phyloP scores from a whole-genome alignment of 1,140 invertebrate genomes.

The Popillia japonica region DNA sequence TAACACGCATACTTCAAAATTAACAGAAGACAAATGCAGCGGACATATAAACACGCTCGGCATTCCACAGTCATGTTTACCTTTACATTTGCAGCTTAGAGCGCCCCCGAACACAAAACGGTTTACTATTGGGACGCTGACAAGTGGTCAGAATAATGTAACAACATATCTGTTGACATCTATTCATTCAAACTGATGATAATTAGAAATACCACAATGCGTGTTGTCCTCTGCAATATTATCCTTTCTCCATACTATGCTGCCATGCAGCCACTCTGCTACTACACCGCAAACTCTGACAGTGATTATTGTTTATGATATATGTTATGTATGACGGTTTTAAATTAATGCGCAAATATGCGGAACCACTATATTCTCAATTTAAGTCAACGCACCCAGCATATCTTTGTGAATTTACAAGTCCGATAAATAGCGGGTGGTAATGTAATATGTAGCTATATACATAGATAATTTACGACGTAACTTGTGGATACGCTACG shows the following conservation, averaged over 20 bases:
- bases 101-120: slow-evolving; percentile 29
- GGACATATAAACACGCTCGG: slow-evolving; percentile 4
- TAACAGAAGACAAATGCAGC: slow-evolving; percentile 31
- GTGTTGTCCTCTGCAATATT: slow-evolving; percentile 36
- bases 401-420: slow-evolving; percentile 7
- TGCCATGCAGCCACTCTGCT: not conserved
- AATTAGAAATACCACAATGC: slow-evolving; percentile 43
- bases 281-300: slow-evolving; percentile 1
- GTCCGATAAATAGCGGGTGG: not conserved
- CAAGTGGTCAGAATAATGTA: slow-evolving; percentile 42
- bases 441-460: not conserved
- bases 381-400: not conserved
- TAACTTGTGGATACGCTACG: no score
- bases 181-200: slow-evolving; percentile 43
- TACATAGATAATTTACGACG: no score
- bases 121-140: slow-evolving; percentile 39
- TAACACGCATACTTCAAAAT: slow-evolving; percentile 1
- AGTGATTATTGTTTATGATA: slow-evolving; percentile 37
- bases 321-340: slow-evolving; percentile 28
- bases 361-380: slow-evolving; percentile 9
- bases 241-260: slow-evolving; percentile 25
- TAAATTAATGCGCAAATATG: slow-evolving; percentile 26
- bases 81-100: slow-evolving; percentile 18
- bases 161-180: slow-evolving; percentile 39
- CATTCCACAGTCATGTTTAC: slow-evolving; percentile 39